Evolutionary conservation across 2,888 invertebrate genomes (phyloP).

Genomic region (Gryllus longicercus): DNA sequence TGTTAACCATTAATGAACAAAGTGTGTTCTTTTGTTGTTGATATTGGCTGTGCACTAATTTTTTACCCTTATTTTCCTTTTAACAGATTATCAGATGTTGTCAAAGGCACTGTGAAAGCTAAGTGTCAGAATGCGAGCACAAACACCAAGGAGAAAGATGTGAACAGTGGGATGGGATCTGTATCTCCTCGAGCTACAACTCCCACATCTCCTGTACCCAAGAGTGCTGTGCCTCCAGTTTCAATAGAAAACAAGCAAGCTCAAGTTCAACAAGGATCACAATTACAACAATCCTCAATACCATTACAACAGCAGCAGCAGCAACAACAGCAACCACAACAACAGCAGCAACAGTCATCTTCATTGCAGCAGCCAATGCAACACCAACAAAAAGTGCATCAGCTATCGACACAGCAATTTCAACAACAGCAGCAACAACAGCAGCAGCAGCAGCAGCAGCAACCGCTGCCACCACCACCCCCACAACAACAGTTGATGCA

Average conservation of each 20-base stretch:
- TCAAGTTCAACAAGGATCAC: constrained; percentile 39
- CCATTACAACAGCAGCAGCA: constrained; percentile 39
- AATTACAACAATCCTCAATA: constrained; percentile 38
- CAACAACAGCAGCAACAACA: neutral
- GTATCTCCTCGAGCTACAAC: constrained; percentile 32
- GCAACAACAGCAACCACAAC: constrained; percentile 40
- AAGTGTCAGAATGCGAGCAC: constrained; percentile 43
- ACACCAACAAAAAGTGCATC: constrained; percentile 41
- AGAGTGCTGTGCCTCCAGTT: neutral
- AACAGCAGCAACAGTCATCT: neutral
- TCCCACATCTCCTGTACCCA: constrained; percentile 32
- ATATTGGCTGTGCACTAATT: too few relatives aligned
- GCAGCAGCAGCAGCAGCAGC: neutral
- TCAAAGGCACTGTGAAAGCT: constrained; percentile 67
- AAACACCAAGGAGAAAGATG: constrained; percentile 45
- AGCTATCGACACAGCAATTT: constrained; percentile 28
- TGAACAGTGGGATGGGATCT: constrained; percentile 26
- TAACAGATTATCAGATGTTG: constrained; percentile 60
- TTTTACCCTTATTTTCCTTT: too few relatives aligned
- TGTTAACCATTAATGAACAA: too few relatives aligned
- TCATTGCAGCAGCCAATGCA: constrained; percentile 40
- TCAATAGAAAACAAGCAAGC: neutral
- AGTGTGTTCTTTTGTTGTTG: too few relatives aligned
- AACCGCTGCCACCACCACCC: constrained; percentile 21
- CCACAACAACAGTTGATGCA: constrained; percentile 23